Base-by-base conservation (phyloP, 2,113 vertebrate genomes). In the Dissostichus mawsoni region DNA sequence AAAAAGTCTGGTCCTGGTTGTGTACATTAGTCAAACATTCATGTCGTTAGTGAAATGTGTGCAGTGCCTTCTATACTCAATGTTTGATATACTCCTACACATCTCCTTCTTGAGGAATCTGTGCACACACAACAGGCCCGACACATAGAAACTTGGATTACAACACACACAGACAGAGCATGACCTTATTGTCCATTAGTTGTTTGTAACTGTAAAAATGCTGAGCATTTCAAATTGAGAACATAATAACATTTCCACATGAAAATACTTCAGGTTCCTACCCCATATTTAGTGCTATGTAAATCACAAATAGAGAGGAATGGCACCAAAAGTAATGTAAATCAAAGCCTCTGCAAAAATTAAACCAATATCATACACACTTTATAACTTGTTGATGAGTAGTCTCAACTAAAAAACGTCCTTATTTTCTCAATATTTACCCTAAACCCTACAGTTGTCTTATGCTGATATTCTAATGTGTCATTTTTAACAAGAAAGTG, bases 401-500 rank as follows among this genome's bases (percentile, higher is more conserved):
- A 41, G 8, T 41, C 8, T 41, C 36, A 41, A 41, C 36, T 41
- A 41, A 41, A 29, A 41, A 41, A 41, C 16, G n/a, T 56, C 5
- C 18, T 69, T 18, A 13, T 23, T 4, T 20, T 44, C 16, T 72
- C 29, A 63, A 63, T 36, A 13, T 59, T 64, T 25, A 56, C 9
- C 4, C 17, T 18, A 48, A 70, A 17, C 9, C 3, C 11, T 71
- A 0, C 8, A 36, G 64, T 52, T 20, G 11, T 48, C 14, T 2
- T 13, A 3, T 18, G 18, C 36, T 25, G 48, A 66, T 13, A 13
- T 18, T 20, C 20, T 29, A 10, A 33, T 3, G 52, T 20, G 55
- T 63, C 75, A 51, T 69, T 10, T 58, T 29, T 55, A 2, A 65
- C 33, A 51, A 45, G 53, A 11, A 51, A 48, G 45, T 68, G 51